Conservation (phyloP, 2,888 invertebrate genomes). For the Pilophorus perplexus region DNA sequence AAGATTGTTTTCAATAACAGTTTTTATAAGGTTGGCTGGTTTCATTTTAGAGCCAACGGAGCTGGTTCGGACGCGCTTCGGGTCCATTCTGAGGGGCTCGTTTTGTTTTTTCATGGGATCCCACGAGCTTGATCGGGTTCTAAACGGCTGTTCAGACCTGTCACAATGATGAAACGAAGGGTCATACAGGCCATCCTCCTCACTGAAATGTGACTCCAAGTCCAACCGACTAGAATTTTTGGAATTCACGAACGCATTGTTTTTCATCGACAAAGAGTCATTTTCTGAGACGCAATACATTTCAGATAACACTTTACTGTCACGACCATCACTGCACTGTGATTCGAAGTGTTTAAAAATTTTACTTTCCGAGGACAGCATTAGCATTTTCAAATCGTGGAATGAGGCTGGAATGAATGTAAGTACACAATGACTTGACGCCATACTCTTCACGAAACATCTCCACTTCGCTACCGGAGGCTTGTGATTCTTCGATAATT, state of each 20-base stretch:
- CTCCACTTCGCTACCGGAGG: constrained; percentile 56
- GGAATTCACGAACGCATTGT: constrained; percentile 23
- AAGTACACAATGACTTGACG: constrained; percentile 62
- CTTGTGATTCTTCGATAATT: constrained; percentile 28
- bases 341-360: constrained; percentile 40
- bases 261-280: constrained; percentile 17
- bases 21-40: constrained; percentile 44
- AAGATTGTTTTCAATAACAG: constrained; percentile 42
- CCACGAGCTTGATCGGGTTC: constrained; percentile 50
- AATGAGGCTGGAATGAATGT: constrained; percentile 66
- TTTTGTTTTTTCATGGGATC: constrained; percentile 49
- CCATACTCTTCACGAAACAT: constrained; percentile 65
- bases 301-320: constrained; percentile 21
- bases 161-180: constrained; percentile 30
- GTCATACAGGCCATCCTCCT: constrained; percentile 43
- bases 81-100: constrained; percentile 42
- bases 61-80: constrained; percentile 48
- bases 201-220: constrained; percentile 36
- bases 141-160: constrained; percentile 46
- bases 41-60: constrained; percentile 49
- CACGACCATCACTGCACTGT: constrained; percentile 12
- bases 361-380: constrained; percentile 49
- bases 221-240: constrained; percentile 41
- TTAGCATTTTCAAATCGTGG: constrained; percentile 52
- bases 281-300: background rate